Conservation (phyloP, 2,113 vertebrate species). For the Cephalopterus ornatus region DNA sequence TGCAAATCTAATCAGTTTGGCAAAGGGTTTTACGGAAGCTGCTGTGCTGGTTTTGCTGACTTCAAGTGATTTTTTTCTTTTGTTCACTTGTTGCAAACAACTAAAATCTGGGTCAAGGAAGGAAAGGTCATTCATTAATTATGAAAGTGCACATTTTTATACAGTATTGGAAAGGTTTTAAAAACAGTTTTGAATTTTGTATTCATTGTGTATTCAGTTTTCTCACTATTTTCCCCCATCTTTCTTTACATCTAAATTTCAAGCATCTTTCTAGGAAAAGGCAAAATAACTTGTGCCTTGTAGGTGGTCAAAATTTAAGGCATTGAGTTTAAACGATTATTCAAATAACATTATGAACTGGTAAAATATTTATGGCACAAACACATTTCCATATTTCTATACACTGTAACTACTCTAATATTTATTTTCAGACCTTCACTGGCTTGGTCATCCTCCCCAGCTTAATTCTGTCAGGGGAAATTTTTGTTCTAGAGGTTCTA, state of each 20-base stretch:
- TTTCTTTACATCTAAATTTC: slow-evolving; percentile 11
- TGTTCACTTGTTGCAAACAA: slow-evolving; percentile 65
- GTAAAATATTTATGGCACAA: not conserved
- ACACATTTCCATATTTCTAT: not conserved
- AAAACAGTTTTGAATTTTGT: not conserved
- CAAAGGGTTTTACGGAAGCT: slow-evolving; percentile 70
- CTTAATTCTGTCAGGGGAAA: not conserved
- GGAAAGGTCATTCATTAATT: not conserved
- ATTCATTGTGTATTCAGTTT: not conserved
- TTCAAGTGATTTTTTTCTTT: slow-evolving; percentile 59
- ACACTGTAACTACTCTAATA: not conserved
- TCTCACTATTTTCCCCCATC: not conserved
- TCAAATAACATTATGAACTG: not conserved
- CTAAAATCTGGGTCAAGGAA: not conserved
- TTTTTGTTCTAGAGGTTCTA: not conserved
- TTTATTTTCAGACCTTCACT: not conserved
- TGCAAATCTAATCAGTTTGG: slow-evolving; percentile 82
- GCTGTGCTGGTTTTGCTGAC: slow-evolving; percentile 60
- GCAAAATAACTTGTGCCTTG: not conserved
- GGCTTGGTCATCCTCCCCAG: not conserved
- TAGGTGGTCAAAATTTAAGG: not conserved
- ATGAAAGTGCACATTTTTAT: not conserved
- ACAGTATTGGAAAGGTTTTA: not conserved
- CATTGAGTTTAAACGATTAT: not conserved
- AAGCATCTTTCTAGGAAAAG: not conserved